Percentiles rank a stretch among this genome's conserved stretches.
Evolutionary conservation across 2,113 vertebrate species (phyloP).

Genomic region (Neofelis nebulosa): DNA sequence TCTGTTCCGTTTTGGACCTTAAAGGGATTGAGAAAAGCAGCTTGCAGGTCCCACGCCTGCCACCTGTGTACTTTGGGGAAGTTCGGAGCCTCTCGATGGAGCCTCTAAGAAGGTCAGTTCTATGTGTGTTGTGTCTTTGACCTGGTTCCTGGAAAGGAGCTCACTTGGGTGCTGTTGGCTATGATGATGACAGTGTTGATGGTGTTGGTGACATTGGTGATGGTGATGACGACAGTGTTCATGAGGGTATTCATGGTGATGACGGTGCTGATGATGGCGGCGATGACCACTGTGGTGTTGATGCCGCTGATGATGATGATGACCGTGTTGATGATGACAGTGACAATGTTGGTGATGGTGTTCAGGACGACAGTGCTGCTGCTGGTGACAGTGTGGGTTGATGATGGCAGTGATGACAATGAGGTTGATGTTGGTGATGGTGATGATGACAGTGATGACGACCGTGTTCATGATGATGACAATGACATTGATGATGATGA

Average conservation of each 20-base stretch:
- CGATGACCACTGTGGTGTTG: rapidly evolving
- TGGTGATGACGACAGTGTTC: rapidly evolving
- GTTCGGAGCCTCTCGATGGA: not conserved
- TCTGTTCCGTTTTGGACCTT: not conserved
- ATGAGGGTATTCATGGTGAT: too few relatives aligned
- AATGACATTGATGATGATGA: too few relatives aligned
- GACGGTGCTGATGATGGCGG: rapidly evolving
- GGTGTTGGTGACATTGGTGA: rapidly evolving
- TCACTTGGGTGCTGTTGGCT: not conserved
- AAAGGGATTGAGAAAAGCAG: not conserved
- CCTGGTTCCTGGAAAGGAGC: not conserved
- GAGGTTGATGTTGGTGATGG: not conserved
- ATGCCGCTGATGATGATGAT: not conserved
- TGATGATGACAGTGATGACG: rapidly evolving
- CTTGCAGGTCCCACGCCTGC: not conserved
- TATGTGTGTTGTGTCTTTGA: not conserved
- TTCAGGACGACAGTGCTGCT: not conserved
- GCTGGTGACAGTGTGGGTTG: too few relatives aligned
- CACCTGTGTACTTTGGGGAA: not conserved
- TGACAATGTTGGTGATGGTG: not conserved
- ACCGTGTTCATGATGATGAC: rapidly evolving
- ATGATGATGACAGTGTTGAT: not conserved
- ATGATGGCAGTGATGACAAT: not conserved
- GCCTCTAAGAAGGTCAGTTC: too few relatives aligned
- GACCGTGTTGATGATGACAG: too few relatives aligned